phyloP scores from a whole-genome alignment of 1,140 invertebrate species.

The Daktulosphaira vitifoliae region DNA sequence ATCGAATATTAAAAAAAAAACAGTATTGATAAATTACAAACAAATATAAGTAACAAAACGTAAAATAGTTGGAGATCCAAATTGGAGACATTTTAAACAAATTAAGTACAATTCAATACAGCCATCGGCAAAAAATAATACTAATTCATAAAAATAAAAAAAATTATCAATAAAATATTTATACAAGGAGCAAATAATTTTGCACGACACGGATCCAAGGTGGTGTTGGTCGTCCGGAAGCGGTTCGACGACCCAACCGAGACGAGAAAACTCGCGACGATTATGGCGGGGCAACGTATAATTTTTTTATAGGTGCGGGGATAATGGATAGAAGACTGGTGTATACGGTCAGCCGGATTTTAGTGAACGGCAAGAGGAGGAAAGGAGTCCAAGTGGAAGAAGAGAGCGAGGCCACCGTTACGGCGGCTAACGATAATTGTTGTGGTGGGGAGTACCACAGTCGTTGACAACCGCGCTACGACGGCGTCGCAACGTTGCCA shows the following conservation, averaged over 20 bases:
- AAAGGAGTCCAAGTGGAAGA: no score
- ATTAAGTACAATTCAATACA: no score
- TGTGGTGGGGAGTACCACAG: not conserved
- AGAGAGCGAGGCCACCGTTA: not conserved
- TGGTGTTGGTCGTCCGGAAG: conserved; percentile 14
- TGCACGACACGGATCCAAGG: no score
- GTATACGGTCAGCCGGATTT: not conserved
- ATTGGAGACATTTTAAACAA: no score
- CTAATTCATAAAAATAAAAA: no score
- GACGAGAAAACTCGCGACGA: not conserved
- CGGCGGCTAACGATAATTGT: not conserved
- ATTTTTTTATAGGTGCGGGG: conserved; percentile 28
- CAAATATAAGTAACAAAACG: no score
- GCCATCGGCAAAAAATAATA: no score
- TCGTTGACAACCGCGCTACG: conserved; percentile 34
- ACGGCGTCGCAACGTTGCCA: conserved; percentile 36
- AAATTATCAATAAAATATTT: no score
- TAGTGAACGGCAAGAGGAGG: not conserved
- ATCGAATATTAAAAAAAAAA: no score
- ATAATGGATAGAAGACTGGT: not conserved
- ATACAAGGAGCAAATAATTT: no score
- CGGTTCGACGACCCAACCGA: conserved; percentile 26
- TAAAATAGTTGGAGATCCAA: no score
- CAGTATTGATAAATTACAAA: no score
- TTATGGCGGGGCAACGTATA: not conserved